Evolutionary conservation across 2,888 invertebrate species (phyloP), one percentile per base, ranked within the genome.

Genomic region (Netelia inedita): DNA sequence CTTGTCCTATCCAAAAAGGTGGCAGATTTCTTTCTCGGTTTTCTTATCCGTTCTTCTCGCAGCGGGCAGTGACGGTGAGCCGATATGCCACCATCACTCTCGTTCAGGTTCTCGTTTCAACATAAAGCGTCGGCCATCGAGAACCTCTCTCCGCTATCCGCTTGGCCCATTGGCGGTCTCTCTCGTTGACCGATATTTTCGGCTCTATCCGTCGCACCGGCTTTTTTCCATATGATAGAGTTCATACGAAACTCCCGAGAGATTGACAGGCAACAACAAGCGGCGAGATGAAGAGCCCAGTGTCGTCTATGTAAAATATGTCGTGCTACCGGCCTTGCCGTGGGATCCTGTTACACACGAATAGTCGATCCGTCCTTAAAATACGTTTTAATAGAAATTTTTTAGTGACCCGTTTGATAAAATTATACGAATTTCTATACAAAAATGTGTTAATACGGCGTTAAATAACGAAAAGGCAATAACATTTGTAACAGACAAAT

Each of bases 11-110:
- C 87, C 86, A 87, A 88, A 90, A 88, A 93, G 91, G 89, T 92
- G 89, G 91, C 89, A 91, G 92, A 93, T 92, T 92, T 92, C 91
- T 92, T 92, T 92, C 91, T 91, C 79, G 66, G 82, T 88, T 88
- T 82, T 89, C 89, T 90, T 91, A 89, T 91, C 89, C 88, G 74
- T 59, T 73, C 35, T 28, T 79, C 86, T 86, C 82, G 82, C 81
- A 83, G 87, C 87, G 81, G 84, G 81, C 75, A 79, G 16, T 65
- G 75, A 66, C 76, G 81, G 53, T 61, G 79, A 66, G 53, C 71
- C 83, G 83, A 80, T 80, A 68, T 35, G 28, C 63, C 19, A 61
- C 43, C 53, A 72, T 61, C 59, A 46, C 61, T 21, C 75, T 59
- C 57, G 23, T 11, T 74, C 35, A 53, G 46, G 65, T 50, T 69